Evolutionary conservation across 2,888 invertebrate genomes (phyloP), one percentile per base, ranked within the genome.

Genomic region (Ophion obscuratus): DNA sequence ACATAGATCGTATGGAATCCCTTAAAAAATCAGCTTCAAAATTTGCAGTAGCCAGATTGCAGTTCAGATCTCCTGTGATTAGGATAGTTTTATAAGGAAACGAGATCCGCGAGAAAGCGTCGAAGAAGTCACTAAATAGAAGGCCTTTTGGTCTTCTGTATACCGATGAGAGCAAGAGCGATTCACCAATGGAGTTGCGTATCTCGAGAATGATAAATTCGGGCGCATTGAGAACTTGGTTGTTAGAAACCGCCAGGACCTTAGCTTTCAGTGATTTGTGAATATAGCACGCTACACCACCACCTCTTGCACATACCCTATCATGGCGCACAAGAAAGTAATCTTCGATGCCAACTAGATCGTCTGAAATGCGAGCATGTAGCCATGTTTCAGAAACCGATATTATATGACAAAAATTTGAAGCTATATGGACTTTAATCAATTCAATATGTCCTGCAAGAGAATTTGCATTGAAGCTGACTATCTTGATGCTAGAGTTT

Each of bases 201-300:
- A 80, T 36, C 3, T 84, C 76, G 0, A 84, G 31, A 0, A 79
- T 7, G 6, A 84, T 36, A 53, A 64, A 80, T 64, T 84, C 79
- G 0, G 84, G 84, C 2, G 67, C 17, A n/a, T 84, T 76, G 17
- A 76, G 20, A 36, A 76, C 59, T 6, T 10, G 4, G 2, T 31
- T 24, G 2, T 67, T 20, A 1, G 80, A 75, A 0, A 68, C 1
- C 0, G 27, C 24, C 0, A 81, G 17, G 7, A 81, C 24, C 14
- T 66, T 78, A 10, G 20, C 64, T 5, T 62, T 77, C 2, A 86
- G n/a, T 9, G 86, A 86, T 1, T 61, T 24, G 7, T 83, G 81
- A 14, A 86, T 70, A 24, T 36, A 83, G 11, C 81, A 73, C 0
- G 83, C 83, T 3, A 86, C 77, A 0, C 86, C 81, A 1, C 83